Evolutionary conservation across 2,888 invertebrate genomes (phyloP), one percentile per base, ranked within the genome.

Genomic region (Oscheius sp.): DNA sequence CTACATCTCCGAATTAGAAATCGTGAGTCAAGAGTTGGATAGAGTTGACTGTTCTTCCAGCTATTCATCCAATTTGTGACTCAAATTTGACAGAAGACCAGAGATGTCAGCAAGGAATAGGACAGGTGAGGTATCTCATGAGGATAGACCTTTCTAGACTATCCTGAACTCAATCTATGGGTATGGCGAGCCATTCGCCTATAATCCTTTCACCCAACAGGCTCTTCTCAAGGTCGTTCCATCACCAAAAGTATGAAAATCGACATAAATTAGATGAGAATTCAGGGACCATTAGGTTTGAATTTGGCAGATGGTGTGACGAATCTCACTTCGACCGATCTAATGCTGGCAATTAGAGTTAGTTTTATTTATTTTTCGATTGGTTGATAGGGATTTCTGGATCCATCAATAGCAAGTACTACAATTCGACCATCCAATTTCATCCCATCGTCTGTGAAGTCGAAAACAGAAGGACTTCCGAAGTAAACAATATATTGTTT

Each of bases 101-200:
- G 3, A 8, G 50, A 24, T 50, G 50, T 26, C 4, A n/a, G 9
- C 50, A 50, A 17, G 50, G 50, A 26, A 50, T 50, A 12, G 28
- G 5, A 14, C 41, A 41, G 41, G 41, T 41, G 5, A 12, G 41
- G 14, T 20, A 4, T 20, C 41, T 41, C 12, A 4, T 41, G 5
- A 2, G 20, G 5, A 22, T 3, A 5, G 5, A 2, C 47, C 22
- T 47, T 14, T 9, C 17, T 20, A 54, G 33, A 33, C 33, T 6
- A 33, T 54, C 54, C 17, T 17, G 33, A 54, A 17, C 24, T 54
- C 54, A 22, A 17, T 5, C 12, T 54, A 54, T 54, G 54, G 54
- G 6, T 54, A 54, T 33, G 54, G 54, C 14, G 54, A 54, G 54
- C 20, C 54, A 6, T 54, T 54, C 20, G 54, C 54, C 17, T 54